phyloP scores from a whole-genome alignment of 1,140 invertebrate species.

The Bombus fervidus region DNA sequence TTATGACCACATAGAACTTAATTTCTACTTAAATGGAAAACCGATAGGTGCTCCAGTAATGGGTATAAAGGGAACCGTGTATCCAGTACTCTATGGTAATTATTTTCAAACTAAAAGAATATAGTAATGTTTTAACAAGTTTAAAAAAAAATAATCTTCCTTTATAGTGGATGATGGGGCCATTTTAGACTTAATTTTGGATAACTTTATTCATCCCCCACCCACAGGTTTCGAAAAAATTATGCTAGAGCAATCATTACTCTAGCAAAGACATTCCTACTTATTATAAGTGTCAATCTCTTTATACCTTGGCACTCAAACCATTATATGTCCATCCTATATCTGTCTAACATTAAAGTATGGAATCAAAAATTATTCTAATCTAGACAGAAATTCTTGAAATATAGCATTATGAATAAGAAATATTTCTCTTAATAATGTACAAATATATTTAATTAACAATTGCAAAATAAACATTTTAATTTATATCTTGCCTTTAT shows the following conservation, averaged over 20 bases:
- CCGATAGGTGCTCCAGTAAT: slow-evolving; percentile 92
- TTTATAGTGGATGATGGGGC: slow-evolving; percentile 97
- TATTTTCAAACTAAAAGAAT: slow-evolving; percentile 30
- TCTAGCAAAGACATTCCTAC: slow-evolving; percentile 85
- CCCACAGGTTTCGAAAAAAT: slow-evolving; percentile 97
- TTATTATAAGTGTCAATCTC: slow-evolving; percentile 6
- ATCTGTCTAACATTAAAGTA: slow-evolving; percentile 27
- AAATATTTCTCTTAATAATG: slow-evolving; percentile 52
- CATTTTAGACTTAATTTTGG: slow-evolving; percentile 96
- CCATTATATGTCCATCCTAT: slow-evolving; percentile 48
- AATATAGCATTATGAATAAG: slow-evolving; percentile 45
- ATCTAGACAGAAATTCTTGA: slow-evolving; percentile 30
- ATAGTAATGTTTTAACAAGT: slow-evolving; percentile 24
- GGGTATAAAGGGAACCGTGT: slow-evolving; percentile 95
- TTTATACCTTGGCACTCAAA: slow-evolving; percentile 2
- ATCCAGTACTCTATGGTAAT: slow-evolving; percentile 96
- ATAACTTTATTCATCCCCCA: slow-evolving; percentile 92
- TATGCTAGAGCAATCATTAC: slow-evolving; percentile 97
- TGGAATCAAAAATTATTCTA: slow-evolving; percentile 33
- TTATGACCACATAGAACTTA: slow-evolving; percentile 98
- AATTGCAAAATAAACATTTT: slow-evolving; percentile 62
- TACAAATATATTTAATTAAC: slow-evolving; percentile 57
- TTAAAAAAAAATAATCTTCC: slow-evolving; percentile 53
- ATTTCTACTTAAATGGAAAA: slow-evolving; percentile 97
- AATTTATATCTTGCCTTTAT: slow-evolving; percentile 51